These are phyloP conservation scores for Psettodes erumei DNA, from an alignment of 2,113 vertebrate species.

Conservation along the genomic window DNA sequence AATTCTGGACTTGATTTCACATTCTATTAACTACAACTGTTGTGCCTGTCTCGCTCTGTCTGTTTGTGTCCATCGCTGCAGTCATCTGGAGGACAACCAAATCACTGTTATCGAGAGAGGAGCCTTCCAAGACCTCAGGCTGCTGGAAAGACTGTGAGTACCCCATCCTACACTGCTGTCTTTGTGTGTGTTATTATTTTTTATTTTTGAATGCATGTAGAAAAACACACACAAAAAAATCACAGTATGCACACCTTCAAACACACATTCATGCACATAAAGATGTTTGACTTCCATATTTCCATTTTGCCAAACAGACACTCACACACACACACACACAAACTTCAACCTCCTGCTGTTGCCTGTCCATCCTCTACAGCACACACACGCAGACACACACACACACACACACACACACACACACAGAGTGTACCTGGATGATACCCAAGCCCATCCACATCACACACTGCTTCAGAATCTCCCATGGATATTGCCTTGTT, in stretches of 20 bases:
- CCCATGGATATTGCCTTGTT: conserved; percentile 21
- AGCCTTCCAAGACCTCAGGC: conserved; percentile 96
- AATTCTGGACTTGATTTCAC: not conserved
- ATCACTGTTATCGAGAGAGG: conserved; percentile 96
- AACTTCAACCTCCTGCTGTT: not conserved
- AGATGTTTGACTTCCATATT: conserved; percentile 6
- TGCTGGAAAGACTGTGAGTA: conserved; percentile 97
- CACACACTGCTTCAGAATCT: conserved; percentile 73
- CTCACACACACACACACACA: not conserved
- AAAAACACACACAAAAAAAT: not conserved
- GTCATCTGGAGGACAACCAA: conserved; percentile 98
- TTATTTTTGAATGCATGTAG: not conserved
- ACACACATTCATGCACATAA: not conserved
- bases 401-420: too few relatives aligned
- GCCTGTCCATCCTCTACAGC: conserved; percentile 7
- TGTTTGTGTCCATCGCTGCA: conserved; percentile 64
- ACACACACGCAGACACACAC: conserved; percentile 1
- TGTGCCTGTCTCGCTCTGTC: conserved; percentile 23
- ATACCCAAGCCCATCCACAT: conserved; percentile 48
- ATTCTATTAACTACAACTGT: conserved; percentile 9
- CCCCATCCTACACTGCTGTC: not conserved
- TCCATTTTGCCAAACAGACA: not conserved
- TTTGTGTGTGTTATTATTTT: too few relatives aligned
- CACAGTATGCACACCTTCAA: not conserved
- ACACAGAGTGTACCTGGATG: conserved; percentile 35